phyloP scores from a whole-genome alignment of 1,140 invertebrate genomes.

The Colletes latitarsis region DNA sequence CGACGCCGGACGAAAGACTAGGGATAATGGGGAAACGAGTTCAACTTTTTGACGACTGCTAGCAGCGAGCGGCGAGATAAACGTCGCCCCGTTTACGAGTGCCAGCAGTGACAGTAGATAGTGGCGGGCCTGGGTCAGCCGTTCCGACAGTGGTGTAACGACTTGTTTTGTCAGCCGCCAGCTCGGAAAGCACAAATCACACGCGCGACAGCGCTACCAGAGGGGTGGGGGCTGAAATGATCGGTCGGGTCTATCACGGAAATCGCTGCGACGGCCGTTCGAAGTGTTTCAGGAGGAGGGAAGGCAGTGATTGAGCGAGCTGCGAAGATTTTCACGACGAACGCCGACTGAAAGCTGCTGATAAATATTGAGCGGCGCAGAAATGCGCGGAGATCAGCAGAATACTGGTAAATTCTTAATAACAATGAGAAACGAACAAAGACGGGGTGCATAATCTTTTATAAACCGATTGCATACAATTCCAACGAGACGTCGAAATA shows the following conservation, averaged over 20 bases:
- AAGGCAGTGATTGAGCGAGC: neutral
- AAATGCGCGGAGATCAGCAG: too few species aligned
- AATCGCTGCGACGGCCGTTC: constrained; percentile 51
- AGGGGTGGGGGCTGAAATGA: neutral
- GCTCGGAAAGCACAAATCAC: constrained; percentile 59
- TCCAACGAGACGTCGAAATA: too few species aligned
- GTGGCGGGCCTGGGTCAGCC: constrained; percentile 50
- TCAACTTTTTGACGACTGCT: constrained; percentile 63
- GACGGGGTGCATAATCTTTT: too few species aligned
- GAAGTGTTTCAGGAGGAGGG: constrained; percentile 12
- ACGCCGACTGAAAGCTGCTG: too few species aligned
- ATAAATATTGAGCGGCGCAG: neutral
- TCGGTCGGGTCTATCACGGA: constrained; percentile 27
- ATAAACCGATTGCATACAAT: too few species aligned
- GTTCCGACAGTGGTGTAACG: constrained; percentile 50
- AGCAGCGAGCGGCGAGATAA: constrained; percentile 56
- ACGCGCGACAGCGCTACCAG: constrained; percentile 12
- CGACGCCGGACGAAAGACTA: constrained; percentile 19
- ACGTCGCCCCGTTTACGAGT: constrained; percentile 59
- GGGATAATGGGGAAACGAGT: constrained; percentile 57
- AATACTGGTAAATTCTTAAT: too few species aligned
- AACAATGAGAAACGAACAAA: too few species aligned
- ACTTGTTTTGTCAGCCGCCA: constrained; percentile 64
- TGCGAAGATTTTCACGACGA: neutral
- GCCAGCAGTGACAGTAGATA: constrained; percentile 49